phyloP scores from a whole-genome alignment of 2,113 vertebrate species.

The Tragelaphus imberbis region DNA sequence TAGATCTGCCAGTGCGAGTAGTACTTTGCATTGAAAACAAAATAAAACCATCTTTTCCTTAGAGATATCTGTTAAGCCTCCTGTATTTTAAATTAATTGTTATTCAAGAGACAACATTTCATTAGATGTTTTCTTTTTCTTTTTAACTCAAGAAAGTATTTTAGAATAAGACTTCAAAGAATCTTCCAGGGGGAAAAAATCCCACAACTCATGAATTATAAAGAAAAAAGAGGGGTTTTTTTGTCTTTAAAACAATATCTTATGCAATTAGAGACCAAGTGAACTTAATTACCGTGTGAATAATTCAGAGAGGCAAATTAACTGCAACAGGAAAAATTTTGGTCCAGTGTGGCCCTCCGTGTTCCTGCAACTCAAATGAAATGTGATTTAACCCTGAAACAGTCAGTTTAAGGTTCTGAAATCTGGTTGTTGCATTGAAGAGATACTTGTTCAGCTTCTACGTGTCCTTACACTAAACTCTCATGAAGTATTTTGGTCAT shows the following conservation, averaged over 20 bases:
- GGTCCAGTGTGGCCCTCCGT: not conserved
- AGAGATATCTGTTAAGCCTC: not conserved
- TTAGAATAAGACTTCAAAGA: slow-evolving; percentile 10
- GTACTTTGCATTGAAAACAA: not conserved
- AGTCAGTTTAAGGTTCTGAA: not conserved
- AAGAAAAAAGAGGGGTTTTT: not conserved
- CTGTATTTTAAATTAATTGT: slow-evolving; percentile 31
- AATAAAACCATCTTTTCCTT: not conserved
- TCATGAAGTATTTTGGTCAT: not conserved
- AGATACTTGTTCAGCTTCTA: not conserved
- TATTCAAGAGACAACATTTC: not conserved
- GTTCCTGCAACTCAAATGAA: not conserved
- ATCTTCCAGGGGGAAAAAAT: not conserved
- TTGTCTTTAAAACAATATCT: slow-evolving; percentile 38
- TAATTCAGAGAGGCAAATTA: slow-evolving; percentile 20
- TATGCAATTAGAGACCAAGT: not conserved
- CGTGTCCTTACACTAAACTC: not conserved
- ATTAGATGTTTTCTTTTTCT: not conserved
- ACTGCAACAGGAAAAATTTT: not conserved
- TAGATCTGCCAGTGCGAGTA: not conserved
- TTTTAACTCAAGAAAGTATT: not conserved
- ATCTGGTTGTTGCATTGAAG: not conserved
- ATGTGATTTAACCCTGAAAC: not conserved
- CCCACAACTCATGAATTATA: not conserved
- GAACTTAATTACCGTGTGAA: slow-evolving; percentile 14